phyloP scores from a whole-genome alignment of 2,888 invertebrate genomes.

The Teleogryllus oceanicus region DNA sequence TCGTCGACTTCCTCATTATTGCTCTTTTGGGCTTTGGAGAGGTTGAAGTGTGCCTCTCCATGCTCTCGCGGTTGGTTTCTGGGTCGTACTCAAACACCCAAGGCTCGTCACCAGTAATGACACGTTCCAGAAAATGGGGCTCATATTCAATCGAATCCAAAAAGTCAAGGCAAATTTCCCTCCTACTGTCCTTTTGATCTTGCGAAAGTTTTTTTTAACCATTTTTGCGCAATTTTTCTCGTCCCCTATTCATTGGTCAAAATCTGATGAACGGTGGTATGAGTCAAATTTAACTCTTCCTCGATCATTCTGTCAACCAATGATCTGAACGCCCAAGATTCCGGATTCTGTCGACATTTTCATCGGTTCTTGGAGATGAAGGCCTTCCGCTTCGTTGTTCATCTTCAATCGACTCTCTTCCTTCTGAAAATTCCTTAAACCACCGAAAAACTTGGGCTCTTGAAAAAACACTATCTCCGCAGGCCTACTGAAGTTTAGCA shows the following conservation, averaged over 20 bases:
- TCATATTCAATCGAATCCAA: too few relatives aligned
- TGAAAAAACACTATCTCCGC: slow-evolving; percentile 24
- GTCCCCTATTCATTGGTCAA: not conserved
- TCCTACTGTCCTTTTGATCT: too few relatives aligned
- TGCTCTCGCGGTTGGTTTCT: not conserved
- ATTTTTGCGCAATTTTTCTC: too few relatives aligned
- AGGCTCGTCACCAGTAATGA: too few relatives aligned
- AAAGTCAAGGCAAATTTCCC: too few relatives aligned
- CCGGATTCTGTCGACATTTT: slow-evolving; percentile 12
- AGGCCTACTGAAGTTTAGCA: not conserved
- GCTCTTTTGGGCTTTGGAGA: not conserved
- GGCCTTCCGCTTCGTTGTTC: slow-evolving; percentile 38
- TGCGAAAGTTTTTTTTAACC: too few relatives aligned
- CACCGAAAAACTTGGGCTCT: slow-evolving; percentile 34
- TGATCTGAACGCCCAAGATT: slow-evolving; percentile 39
- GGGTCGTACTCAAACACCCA: too few relatives aligned
- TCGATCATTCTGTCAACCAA: slow-evolving; percentile 27
- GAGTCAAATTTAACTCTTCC: slow-evolving; percentile 24
- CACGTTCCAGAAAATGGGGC: too few relatives aligned
- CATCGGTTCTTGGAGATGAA: slow-evolving; percentile 37
- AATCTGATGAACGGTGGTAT: slow-evolving; percentile 11
- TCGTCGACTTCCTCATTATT: not conserved
- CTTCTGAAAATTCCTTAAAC: slow-evolving; percentile 34
- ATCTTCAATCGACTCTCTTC: slow-evolving; percentile 36
- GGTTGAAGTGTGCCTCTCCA: slow-evolving; percentile 5